These are phyloP conservation scores for Cataglyphis albicans DNA, from an alignment of 2,888 invertebrate species.

Conservation along the genomic window DNA sequence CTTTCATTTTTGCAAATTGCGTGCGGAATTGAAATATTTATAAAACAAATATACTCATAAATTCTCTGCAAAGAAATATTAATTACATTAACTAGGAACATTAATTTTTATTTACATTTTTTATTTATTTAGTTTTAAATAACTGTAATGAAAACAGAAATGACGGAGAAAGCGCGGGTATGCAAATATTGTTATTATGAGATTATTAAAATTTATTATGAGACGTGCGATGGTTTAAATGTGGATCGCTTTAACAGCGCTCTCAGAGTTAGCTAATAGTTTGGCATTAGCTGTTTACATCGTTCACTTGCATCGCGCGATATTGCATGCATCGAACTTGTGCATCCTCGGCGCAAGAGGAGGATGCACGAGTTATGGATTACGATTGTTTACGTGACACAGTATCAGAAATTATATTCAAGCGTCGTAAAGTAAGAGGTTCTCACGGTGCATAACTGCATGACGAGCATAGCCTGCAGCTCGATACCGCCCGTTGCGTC, in stretches of 20 bases:
- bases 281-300: slow-evolving; percentile 48
- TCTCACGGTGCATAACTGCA: slow-evolving; percentile 52
- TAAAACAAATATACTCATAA: neutral
- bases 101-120: neutral
- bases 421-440: slow-evolving; percentile 52
- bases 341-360: neutral
- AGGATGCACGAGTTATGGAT: slow-evolving; percentile 23
- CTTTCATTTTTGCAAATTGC: slow-evolving; percentile 24
- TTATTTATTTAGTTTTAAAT: neutral
- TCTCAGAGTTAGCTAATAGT: slow-evolving; percentile 47
- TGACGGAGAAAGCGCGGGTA: neutral
- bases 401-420: slow-evolving; percentile 52
- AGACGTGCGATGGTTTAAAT: slow-evolving; percentile 19
- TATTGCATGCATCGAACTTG: slow-evolving; percentile 43
- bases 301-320: slow-evolving; percentile 44
- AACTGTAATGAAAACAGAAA: too few species aligned
- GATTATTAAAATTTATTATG: neutral
- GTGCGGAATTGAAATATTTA: slow-evolving; percentile 18
- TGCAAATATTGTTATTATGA: neutral
- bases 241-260: slow-evolving; percentile 18
- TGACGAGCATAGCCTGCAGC: slow-evolving; percentile 51
- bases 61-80: neutral
- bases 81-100: neutral
- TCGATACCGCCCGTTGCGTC: slow-evolving; percentile 47
- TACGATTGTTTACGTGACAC: slow-evolving; percentile 56